Evolutionary conservation across 1,140 invertebrate genomes (phyloP).

Genomic region (Drosophila oshimai): DNA sequence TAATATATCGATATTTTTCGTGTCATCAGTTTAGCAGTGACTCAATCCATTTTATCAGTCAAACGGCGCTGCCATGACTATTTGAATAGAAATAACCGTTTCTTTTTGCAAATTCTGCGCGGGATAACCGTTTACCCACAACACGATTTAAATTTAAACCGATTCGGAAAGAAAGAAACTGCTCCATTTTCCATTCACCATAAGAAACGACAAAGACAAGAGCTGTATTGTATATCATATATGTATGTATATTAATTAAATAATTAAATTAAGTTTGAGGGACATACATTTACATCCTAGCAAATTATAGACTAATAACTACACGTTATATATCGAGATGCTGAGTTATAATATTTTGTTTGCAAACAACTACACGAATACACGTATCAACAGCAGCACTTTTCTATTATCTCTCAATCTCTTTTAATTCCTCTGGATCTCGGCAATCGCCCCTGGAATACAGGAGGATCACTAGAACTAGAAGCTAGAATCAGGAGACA

Average conservation of each 20-base stretch:
- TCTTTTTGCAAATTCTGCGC: too few species aligned
- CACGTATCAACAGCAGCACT: slow-evolving; percentile 68
- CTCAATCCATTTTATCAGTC: too few species aligned
- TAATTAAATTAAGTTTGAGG: slow-evolving; percentile 80
- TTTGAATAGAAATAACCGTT: too few species aligned
- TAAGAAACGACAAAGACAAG: background rate
- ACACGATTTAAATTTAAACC: too few species aligned
- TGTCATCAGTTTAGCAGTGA: too few species aligned
- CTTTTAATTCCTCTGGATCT: slow-evolving; percentile 3
- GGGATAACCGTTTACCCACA: too few species aligned
- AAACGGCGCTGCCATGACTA: too few species aligned
- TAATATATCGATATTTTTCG: too few species aligned
- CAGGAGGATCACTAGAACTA: background rate
- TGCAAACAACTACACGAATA: slow-evolving; percentile 78
- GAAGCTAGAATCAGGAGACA: slow-evolving; percentile 10
- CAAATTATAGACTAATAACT: slow-evolving; percentile 79
- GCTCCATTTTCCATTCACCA: background rate
- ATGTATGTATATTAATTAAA: slow-evolving; percentile 80
- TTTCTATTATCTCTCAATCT: slow-evolving; percentile 18
- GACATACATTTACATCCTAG: slow-evolving; percentile 79
- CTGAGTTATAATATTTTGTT: slow-evolving; percentile 72
- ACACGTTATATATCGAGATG: slow-evolving; percentile 80
- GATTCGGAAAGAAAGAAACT: too few species aligned
- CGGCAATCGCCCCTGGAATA: background rate
- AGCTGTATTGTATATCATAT: slow-evolving; percentile 62